Evolutionary conservation across 1,140 invertebrate species (phyloP).

Genomic region (Portunus trituberculatus): DNA sequence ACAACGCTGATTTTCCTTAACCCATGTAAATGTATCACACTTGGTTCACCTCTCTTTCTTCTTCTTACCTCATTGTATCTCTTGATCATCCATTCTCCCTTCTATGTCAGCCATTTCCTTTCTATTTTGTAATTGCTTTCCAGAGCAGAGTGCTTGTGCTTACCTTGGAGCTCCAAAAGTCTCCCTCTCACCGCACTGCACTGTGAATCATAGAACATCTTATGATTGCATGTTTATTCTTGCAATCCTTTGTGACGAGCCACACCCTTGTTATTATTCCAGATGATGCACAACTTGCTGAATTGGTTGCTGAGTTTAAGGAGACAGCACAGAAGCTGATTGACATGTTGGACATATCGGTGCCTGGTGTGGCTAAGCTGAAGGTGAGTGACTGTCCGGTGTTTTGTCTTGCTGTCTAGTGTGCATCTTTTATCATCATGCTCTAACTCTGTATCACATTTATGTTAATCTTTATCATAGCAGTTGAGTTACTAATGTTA

Average conservation of each 20-base stretch:
- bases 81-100: too few relatives aligned
- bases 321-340: conserved; percentile 81
- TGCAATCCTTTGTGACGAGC: too few relatives aligned
- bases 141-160: too few relatives aligned
- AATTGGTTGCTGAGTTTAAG: conserved; percentile 81
- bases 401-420: neutral
- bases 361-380: conserved; percentile 81
- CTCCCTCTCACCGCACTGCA: too few relatives aligned
- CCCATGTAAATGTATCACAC: too few relatives aligned
- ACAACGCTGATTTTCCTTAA: too few relatives aligned
- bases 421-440: neutral
- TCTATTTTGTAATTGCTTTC: too few relatives aligned
- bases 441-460: neutral
- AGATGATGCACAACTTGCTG: conserved; percentile 79
- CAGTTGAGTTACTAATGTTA: neutral
- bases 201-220: too few relatives aligned
- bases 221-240: too few relatives aligned
- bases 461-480: neutral
- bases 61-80: too few relatives aligned
- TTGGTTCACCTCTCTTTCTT: neutral
- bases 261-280: neutral
- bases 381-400: conserved; percentile 79
- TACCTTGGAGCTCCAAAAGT: too few relatives aligned
- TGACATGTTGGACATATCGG: conserved; percentile 81
- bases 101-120: too few relatives aligned